Percentiles rank a stretch among this genome's conserved stretches.
phyloP scores from a whole-genome alignment of 2,888 invertebrate genomes.

The Heliothis peltigera region DNA sequence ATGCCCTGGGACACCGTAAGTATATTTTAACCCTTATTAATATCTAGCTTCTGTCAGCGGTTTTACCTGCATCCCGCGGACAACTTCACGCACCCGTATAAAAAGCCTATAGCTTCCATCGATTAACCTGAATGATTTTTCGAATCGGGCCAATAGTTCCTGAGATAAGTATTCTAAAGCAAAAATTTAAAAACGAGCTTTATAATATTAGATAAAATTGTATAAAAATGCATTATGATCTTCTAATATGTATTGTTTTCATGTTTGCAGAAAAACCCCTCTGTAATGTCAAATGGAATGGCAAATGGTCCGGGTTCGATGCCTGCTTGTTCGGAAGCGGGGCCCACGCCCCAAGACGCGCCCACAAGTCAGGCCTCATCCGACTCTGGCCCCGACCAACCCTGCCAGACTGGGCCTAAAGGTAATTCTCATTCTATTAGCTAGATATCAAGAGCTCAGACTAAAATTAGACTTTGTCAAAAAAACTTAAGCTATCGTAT shows the following conservation, averaged over 20 bases:
- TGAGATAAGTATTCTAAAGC: too few relatives aligned
- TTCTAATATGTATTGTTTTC: background rate
- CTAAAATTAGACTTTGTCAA: background rate
- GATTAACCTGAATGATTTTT: too few relatives aligned
- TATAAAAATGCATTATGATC: background rate
- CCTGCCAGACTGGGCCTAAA: constrained; percentile 84
- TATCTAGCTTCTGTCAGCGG: too few relatives aligned
- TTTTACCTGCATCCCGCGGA: too few relatives aligned
- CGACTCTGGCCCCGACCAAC: constrained; percentile 58
- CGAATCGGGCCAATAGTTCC: too few relatives aligned
- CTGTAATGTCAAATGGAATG: constrained; percentile 88
- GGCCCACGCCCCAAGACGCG: constrained; percentile 63
- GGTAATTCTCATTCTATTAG: constrained; percentile 65
- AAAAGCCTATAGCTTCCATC: too few relatives aligned
- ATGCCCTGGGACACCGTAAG: constrained; percentile 90
- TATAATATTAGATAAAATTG: background rate
- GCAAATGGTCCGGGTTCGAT: constrained; percentile 80
- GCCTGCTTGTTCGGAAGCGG: constrained; percentile 83
- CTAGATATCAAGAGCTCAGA: background rate
- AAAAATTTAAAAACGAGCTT: too few relatives aligned
- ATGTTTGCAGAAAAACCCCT: constrained; percentile 84
- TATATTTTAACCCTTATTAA: constrained; percentile 37
- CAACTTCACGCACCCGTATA: too few relatives aligned
- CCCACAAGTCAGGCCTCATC: constrained; percentile 61
- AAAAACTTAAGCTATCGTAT: background rate